These are phyloP conservation scores for Brevimyrus niger DNA, from an alignment of 2,113 vertebrate species.

Conservation along the genomic window DNA sequence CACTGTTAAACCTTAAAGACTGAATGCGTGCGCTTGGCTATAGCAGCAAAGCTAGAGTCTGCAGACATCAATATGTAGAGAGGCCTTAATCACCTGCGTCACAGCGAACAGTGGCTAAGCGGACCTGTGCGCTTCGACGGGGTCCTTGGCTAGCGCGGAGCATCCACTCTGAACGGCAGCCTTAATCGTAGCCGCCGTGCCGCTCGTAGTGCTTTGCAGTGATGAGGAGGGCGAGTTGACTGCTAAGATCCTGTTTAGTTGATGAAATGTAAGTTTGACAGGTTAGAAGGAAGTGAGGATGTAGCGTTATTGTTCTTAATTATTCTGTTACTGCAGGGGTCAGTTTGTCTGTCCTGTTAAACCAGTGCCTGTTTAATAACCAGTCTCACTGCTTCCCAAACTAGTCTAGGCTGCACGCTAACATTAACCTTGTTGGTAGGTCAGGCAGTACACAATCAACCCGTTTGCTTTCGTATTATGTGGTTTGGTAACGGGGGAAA, in stretches of 20 bases:
- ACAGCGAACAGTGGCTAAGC: neutral
- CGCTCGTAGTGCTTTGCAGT: neutral
- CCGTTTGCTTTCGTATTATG: neutral
- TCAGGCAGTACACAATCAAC: neutral
- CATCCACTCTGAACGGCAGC: neutral
- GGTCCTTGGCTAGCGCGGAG: neutral
- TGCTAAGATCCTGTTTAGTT: neutral
- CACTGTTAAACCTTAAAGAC: neutral
- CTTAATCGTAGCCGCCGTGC: neutral
- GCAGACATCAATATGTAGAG: neutral
- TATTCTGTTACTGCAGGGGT: neutral
- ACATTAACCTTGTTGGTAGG: neutral
- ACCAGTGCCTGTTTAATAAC: neutral
- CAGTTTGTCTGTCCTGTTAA: neutral
- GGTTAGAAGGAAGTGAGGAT: neutral
- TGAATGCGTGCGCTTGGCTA: neutral
- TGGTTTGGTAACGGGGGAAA: neutral
- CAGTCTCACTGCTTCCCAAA: neutral
- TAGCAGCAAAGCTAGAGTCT: neutral
- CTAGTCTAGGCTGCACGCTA: neutral
- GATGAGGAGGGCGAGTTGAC: neutral
- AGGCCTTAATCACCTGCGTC: neutral
- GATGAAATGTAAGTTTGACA: neutral
- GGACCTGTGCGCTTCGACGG: neutral
- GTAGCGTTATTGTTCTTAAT: neutral